Conservation (phyloP, 2,113 vertebrate genomes). For the Emydura subglobosa region DNA sequence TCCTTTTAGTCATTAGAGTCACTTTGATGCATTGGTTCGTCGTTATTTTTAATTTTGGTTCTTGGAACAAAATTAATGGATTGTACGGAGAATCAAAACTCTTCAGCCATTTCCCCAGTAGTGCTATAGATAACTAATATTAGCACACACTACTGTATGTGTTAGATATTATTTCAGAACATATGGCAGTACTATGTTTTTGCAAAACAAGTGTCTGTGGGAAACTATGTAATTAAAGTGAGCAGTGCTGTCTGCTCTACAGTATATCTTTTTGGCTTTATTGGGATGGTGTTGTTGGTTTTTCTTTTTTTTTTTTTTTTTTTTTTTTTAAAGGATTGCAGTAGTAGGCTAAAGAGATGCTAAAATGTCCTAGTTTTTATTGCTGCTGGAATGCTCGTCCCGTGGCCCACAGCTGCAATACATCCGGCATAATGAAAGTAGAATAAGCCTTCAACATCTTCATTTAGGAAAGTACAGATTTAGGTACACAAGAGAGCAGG, state of each 20-base stretch:
- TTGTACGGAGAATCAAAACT: neutral
- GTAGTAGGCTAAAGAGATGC: neutral
- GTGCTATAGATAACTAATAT: neutral
- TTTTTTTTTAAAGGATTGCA: neutral
- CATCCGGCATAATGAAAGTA: neutral
- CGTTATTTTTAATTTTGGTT: neutral
- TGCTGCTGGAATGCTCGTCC: neutral
- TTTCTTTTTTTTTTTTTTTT: too few relatives aligned
- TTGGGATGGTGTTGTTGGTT: neutral
- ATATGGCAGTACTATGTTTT: neutral
- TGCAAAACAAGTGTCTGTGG: neutral
- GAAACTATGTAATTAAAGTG: neutral
- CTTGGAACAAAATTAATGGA: neutral
- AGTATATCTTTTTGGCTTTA: neutral
- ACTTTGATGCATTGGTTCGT: neutral
- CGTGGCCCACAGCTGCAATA: neutral
- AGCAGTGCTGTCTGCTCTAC: neutral
- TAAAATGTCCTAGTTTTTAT: conserved; percentile 17
- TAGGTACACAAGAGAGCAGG: neutral
- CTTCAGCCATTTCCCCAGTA: neutral
- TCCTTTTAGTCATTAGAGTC: neutral
- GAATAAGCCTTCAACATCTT: neutral
- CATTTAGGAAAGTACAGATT: neutral
- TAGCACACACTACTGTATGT: neutral
- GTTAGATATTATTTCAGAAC: neutral